Evolutionary conservation across 2,888 invertebrate genomes (phyloP), one percentile per base, ranked within the genome.

Genomic region (Ectemnius cavifrons): DNA sequence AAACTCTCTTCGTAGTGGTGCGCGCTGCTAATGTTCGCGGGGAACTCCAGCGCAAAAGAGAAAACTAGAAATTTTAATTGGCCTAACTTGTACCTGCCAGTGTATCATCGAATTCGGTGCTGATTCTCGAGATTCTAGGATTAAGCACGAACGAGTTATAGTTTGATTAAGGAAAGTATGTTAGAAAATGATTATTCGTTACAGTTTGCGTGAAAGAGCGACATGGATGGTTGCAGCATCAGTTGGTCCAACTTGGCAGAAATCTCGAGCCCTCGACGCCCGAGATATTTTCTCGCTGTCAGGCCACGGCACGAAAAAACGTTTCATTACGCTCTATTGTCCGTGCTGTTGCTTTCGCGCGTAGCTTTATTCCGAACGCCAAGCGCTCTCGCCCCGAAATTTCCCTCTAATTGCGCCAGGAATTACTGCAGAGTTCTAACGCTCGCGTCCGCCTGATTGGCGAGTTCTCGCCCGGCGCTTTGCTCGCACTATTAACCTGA

Each of bases 381-480:
- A 28, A 68, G 37, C 23, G 23, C 56, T 63, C 63, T 75, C 60
- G 23, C 37, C 63, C 66, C 70, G 74, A 74, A 72, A 83, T 80
- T 82, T 78, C 63, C 47, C 70, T 76, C 68, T 83, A 80, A 82
- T 82, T 83, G 78, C 81, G 71, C 37, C 74, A 76, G 73, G 72
- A 82, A 82, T 76, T 83, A 83, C 83, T 80, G 75, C 77, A 76
- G 79, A 79, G 81, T 79, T 78, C 79, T 63, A 77, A 23, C 71
- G 67, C 73, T 23, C 23, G 23, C 23, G 23, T 23, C 23, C 23
- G 76, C 71, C 76, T 71, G 71, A 61, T 47, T 52, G 16, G 52
- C 37, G 52, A 52, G 52, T 52, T 52, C 52, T 52, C 52, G 14
- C n/a, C 52, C 6, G 4, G 52, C 47, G 16, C 52, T 11, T 52